Evolutionary conservation across 1,140 invertebrate genomes (phyloP).

Genomic region (Venturia canescens): DNA sequence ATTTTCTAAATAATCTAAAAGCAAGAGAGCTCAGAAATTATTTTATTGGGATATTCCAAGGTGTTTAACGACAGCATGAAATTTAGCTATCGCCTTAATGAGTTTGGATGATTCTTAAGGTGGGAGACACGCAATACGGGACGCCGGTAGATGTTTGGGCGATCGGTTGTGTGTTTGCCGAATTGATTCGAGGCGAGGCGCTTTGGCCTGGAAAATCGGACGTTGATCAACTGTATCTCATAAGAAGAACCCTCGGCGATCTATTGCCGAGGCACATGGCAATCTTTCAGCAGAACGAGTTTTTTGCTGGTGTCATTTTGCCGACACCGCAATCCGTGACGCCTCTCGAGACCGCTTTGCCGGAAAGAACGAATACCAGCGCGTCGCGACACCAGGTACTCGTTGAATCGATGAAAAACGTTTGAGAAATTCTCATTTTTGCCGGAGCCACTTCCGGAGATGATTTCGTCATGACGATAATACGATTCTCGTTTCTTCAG

Average conservation of each 20-base stretch:
- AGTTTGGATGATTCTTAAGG: slow-evolving; percentile 69
- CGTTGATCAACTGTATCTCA: slow-evolving; percentile 98
- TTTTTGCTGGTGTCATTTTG: slow-evolving; percentile 94
- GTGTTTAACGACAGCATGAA: too few species aligned
- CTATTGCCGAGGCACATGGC: slow-evolving; percentile 95
- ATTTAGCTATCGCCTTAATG: neutral
- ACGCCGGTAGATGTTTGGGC: slow-evolving; percentile 99
- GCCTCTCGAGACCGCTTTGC: slow-evolving; percentile 90
- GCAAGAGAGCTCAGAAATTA: too few species aligned
- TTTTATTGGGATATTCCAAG: too few species aligned
- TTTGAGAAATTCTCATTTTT: neutral
- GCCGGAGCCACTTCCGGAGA: neutral
- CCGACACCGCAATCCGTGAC: slow-evolving; percentile 93
- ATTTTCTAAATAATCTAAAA: too few species aligned
- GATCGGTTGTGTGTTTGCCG: slow-evolving; percentile 96
- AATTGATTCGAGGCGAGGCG: slow-evolving; percentile 95
- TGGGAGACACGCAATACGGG: slow-evolving; percentile 98
- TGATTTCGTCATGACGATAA: slow-evolving; percentile 8
- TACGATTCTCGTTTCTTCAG: slow-evolving; percentile 48
- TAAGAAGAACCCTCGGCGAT: slow-evolving; percentile 93
- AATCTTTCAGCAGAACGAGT: slow-evolving; percentile 97
- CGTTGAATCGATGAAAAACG: neutral
- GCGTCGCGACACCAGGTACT: slow-evolving; percentile 75
- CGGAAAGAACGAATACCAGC: slow-evolving; percentile 78
- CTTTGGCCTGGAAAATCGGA: slow-evolving; percentile 99